These are phyloP conservation scores for Colletes latitarsis DNA, from an alignment of 1,140 invertebrate species.

Conservation along the genomic window DNA sequence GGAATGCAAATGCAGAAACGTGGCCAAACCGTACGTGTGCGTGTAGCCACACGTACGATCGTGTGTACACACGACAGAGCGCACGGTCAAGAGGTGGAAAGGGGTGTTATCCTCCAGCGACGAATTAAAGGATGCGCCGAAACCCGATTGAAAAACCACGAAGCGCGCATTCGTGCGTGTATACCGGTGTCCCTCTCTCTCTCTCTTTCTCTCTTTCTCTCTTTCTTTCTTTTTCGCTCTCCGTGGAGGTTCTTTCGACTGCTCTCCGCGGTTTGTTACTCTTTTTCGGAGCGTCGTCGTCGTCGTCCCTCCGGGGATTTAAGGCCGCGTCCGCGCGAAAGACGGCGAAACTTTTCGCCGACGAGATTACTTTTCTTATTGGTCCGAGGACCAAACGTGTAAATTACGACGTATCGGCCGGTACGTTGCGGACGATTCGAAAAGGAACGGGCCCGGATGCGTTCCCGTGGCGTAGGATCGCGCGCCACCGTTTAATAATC, in stretches of 20 bases:
- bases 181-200: slow-evolving; percentile 33
- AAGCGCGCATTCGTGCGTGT: slow-evolving; percentile 63
- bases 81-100: slow-evolving; percentile 11
- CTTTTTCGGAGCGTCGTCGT: slow-evolving; percentile 33
- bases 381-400: background rate
- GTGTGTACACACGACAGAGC: background rate
- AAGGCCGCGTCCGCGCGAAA: slow-evolving; percentile 41
- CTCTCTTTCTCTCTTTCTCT: slow-evolving; percentile 20
- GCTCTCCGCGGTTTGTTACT: slow-evolving; percentile 18
- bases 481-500: slow-evolving; percentile 59
- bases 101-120: slow-evolving; percentile 70
- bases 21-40: slow-evolving; percentile 46
- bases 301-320: slow-evolving; percentile 49
- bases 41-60: slow-evolving; percentile 34
- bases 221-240: background rate
- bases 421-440: background rate
- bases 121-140: slow-evolving; percentile 75
- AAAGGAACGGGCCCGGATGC: too few species aligned
- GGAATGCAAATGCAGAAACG: slow-evolving; percentile 79
- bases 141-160: slow-evolving; percentile 69
- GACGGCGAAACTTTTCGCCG: slow-evolving; percentile 41
- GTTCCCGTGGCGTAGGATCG: background rate
- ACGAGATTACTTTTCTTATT: background rate
- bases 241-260: slow-evolving; percentile 8
- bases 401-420: background rate